phyloP scores from a whole-genome alignment of 2,113 vertebrate genomes.

The Grus americana region DNA sequence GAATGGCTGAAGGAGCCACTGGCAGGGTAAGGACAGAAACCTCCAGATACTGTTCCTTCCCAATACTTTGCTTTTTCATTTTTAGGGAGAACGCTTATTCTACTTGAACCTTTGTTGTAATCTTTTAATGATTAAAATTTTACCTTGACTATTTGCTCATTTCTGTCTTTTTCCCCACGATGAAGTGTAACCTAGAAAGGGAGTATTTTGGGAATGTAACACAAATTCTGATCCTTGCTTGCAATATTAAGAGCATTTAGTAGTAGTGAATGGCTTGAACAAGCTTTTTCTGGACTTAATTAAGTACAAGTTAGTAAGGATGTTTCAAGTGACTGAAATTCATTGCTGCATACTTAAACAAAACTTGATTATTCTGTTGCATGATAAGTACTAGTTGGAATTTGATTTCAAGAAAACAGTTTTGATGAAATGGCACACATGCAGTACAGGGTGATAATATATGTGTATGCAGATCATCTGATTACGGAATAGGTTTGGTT shows the following conservation, averaged over 20 bases:
- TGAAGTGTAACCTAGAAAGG: not conserved
- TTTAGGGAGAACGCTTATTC: not conserved
- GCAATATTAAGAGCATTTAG: not conserved
- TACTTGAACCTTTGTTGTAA: not conserved
- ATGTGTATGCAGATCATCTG: not conserved
- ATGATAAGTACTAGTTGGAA: not conserved
- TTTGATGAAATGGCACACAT: not conserved
- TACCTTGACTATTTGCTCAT: not conserved
- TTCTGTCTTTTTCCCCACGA: not conserved
- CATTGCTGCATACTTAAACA: not conserved
- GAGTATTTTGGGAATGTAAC: not conserved
- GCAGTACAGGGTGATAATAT: not conserved
- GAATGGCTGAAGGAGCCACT: not conserved
- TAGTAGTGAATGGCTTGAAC: not conserved
- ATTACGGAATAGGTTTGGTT: not conserved
- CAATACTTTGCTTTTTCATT: not conserved
- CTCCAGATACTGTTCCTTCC: not conserved
- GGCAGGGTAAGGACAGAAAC: not conserved
- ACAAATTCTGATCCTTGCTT: not conserved
- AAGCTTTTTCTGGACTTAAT: not conserved
- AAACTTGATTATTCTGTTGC: not conserved
- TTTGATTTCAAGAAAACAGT: not conserved
- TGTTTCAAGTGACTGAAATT: not conserved
- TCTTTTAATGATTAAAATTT: not conserved
- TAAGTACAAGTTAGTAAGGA: not conserved